Percentiles rank a stretch among this genome's conserved stretches.
phyloP scores from a whole-genome alignment of 2,113 vertebrate genomes.

The Apaloderma vittatum region DNA sequence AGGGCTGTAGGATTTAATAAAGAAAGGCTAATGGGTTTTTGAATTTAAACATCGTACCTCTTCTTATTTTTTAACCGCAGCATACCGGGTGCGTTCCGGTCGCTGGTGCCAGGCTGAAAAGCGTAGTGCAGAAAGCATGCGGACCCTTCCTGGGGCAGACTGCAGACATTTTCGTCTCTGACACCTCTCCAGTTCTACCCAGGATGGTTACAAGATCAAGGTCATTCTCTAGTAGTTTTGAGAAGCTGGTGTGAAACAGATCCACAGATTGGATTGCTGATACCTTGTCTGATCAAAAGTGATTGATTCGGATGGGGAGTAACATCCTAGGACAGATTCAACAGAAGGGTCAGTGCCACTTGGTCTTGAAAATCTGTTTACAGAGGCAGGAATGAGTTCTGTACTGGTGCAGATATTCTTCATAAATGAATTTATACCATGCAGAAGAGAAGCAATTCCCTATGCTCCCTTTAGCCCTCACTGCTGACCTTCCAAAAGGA shows the following conservation, averaged over 20 bases:
- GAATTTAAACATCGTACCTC: background rate
- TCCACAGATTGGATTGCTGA: background rate
- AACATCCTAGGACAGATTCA: background rate
- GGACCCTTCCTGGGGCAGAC: background rate
- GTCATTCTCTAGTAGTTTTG: background rate
- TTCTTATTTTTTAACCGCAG: background rate
- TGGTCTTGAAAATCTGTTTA: background rate
- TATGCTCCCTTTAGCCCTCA: background rate
- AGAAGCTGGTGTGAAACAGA: background rate
- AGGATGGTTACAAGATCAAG: background rate
- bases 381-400: background rate
- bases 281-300: background rate
- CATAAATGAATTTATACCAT: background rate
- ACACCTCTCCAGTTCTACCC: background rate
- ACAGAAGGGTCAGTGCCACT: background rate
- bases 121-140: background rate
- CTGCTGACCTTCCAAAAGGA: background rate
- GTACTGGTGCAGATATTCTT: background rate
- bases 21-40: background rate
- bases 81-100: background rate
- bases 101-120: background rate
- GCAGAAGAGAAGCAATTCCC: background rate
- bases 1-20: background rate
- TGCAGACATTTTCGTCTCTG: background rate
- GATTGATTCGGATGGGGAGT: background rate